Base-by-base conservation (phyloP, 2,113 vertebrate genomes). In the Cettia cetti region DNA sequence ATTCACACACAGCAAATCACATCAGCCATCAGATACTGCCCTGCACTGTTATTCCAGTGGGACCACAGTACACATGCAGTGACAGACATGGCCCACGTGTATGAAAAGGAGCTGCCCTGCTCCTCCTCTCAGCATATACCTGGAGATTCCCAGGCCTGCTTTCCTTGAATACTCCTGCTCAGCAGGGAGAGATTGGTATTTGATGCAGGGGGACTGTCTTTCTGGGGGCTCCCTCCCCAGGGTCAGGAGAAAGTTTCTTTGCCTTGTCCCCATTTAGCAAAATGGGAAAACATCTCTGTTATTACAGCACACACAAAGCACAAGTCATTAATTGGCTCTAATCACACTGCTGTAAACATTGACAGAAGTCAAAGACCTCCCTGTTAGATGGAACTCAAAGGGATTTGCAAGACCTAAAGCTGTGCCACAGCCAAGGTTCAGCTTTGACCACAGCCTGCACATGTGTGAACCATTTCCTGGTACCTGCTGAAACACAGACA, bases 281-380 rank as follows among this genome's bases (percentile, higher is more conserved):
- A 89, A 53, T 17, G 53, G 44, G 64, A 76, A 90, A 93, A 93
- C 72, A 68, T 60, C 74, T 78, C 77, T 78, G 70, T 87, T 79
- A 44, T 31, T 70, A 33, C 19, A 83, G 69, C 15, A 27, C 82
- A 47, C 23, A 81, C 44, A 90, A 93, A 94, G 76, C 47, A 54
- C 71, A 74, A 78, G 64, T 83, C 86, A 40, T 60, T 74, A 53
- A 83, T 11, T 89, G 86, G 56, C 49, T 83, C 66, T 77, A 31
- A 82, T 92, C 83, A 77, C 69, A 59, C 16, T 50, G 30, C 80
- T 86, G 64, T 64, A 93, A 93, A 77, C 77, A 76, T 4, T 54
- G 65, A 83, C 92, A 80, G 80, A 77, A 90, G 57, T 80, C 80
- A 92, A 95, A 86, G 87, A 37, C 42, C 49, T 77, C 42, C 2